Percentiles rank a stretch among this genome's conserved stretches.
phyloP scores from a whole-genome alignment of 2,113 vertebrate genomes.

The Scatophagus argus region DNA sequence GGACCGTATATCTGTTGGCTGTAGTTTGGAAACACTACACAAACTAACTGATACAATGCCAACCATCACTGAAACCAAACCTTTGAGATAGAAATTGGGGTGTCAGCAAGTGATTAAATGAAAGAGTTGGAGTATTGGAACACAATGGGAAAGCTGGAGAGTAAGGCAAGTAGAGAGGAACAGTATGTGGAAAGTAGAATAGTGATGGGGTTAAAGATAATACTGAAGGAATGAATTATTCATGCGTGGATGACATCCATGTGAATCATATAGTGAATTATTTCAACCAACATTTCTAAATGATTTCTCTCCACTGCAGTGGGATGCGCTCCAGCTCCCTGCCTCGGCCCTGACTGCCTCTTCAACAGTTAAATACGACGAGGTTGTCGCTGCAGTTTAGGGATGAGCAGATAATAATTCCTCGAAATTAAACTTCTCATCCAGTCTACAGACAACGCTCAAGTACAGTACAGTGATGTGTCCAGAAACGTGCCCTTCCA shows the following conservation, averaged over 20 bases:
- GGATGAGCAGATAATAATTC: conserved; percentile 25
- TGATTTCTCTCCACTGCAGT: conserved; percentile 15
- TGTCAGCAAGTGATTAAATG: neutral
- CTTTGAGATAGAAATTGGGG: neutral
- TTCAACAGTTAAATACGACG: conserved; percentile 15
- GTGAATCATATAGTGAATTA: conserved; percentile 53
- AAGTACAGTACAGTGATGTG: neutral
- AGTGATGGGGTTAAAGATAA: conserved; percentile 8
- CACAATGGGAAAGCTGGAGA: neutral
- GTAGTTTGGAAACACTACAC: neutral
- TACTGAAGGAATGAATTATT: conserved; percentile 45
- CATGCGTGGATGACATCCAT: conserved; percentile 31
- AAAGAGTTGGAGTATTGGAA: neutral
- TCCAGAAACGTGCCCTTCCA: neutral
- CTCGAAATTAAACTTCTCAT: conserved; percentile 33
- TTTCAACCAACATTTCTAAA: conserved; percentile 57
- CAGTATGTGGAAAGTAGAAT: neutral
- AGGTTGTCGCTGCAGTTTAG: conserved; percentile 32
- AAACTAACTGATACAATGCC: neutral
- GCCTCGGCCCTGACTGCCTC: conserved; percentile 13
- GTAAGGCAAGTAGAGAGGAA: neutral
- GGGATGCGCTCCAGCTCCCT: conserved; percentile 2
- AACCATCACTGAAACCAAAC: neutral
- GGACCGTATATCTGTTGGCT: neutral
- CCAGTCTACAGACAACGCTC: neutral